phyloP scores from a whole-genome alignment of 1,140 invertebrate genomes.

The Macrotrachela quadricornifera region DNA sequence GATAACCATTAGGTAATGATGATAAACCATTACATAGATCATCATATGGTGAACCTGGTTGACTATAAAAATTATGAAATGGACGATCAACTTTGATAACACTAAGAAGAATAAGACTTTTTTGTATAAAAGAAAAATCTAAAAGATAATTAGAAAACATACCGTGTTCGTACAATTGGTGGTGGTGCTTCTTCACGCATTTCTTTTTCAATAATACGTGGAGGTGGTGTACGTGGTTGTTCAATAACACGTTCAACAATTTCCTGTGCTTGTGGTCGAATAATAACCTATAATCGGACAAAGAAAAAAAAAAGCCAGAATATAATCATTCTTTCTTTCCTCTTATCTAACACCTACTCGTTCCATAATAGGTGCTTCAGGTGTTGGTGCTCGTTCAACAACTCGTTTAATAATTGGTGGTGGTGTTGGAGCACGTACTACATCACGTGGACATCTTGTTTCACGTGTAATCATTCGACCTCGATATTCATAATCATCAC shows the following conservation, averaged over 20 bases:
- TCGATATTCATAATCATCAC: too few species aligned
- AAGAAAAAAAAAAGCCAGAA: neutral
- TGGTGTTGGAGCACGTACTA: conserved; percentile 5
- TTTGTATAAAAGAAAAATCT: neutral
- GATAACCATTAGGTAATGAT: neutral
- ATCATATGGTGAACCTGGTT: too few species aligned
- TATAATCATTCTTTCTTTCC: neutral
- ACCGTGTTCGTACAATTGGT: conserved; percentile 6
- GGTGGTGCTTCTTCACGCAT: conserved; percentile 6
- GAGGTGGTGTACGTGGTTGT: conserved; percentile 8
- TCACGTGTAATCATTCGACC: too few species aligned
- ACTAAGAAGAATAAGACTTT: neutral
- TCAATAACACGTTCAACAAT: conserved; percentile 9
- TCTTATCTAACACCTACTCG: neutral
- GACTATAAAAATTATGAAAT: too few species aligned
- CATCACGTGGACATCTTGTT: conserved; percentile 1
- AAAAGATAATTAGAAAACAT: neutral
- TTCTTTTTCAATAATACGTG: conserved; percentile 7
- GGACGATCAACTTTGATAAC: conserved; percentile 4
- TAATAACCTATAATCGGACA: neutral
- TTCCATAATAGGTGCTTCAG: neutral
- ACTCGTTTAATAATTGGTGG: conserved; percentile 7
- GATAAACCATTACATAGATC: neutral
- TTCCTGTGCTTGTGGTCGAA: conserved; percentile 4
- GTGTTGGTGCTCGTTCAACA: conserved; percentile 9